phyloP scores from a whole-genome alignment of 2,113 vertebrate species.

The Synodontis membranacea region DNA sequence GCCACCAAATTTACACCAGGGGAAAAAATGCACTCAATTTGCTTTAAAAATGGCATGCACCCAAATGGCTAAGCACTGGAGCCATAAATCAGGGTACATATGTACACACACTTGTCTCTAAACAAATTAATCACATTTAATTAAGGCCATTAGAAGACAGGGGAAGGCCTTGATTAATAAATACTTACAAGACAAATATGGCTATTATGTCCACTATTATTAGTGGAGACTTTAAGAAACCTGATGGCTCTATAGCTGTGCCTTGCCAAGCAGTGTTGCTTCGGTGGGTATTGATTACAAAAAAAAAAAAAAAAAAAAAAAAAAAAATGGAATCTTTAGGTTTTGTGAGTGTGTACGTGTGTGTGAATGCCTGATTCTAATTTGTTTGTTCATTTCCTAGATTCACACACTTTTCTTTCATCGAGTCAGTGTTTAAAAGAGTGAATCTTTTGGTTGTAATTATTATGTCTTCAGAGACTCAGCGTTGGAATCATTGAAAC shows the following conservation, averaged over 20 bases:
- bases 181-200: conserved; percentile 28
- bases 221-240: neutral
- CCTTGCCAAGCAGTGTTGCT: neutral
- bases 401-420: neutral
- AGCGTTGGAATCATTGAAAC: neutral
- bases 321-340: no score
- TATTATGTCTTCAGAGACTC: no score
- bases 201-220: conserved; percentile 22
- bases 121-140: conserved; percentile 39
- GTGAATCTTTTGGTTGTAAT: neutral
- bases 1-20: neutral
- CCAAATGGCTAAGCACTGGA: neutral
- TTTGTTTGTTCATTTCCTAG: no score
- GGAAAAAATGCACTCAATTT: neutral
- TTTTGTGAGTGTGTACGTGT: neutral
- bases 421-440: neutral
- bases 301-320: neutral
- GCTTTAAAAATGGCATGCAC: neutral
- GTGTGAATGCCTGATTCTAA: neutral
- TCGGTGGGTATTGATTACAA: neutral
- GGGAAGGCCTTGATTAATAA: conserved; percentile 22
- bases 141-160: conserved; percentile 23
- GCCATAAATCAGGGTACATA: conserved; percentile 14
- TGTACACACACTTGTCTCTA: conserved; percentile 11
- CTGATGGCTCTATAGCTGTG: conserved; percentile 8